A percentile compares a stretch with the other conserved stretches of the same genome.
Conservation (phyloP, 1,140 invertebrate genomes). For the Cephus cinctus region DNA sequence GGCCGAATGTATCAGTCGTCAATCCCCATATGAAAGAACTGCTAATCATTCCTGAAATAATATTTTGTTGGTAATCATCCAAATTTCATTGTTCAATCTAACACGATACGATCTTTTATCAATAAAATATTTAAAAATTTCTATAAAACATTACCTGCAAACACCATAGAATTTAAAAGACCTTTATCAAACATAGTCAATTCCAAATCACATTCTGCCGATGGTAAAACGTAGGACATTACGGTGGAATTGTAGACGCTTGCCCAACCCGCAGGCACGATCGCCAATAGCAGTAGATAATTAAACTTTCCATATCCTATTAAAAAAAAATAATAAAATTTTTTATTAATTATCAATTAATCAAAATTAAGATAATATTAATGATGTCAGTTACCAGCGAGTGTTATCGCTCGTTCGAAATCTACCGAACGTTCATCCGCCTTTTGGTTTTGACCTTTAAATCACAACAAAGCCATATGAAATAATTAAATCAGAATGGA, state of each 20-base stretch:
- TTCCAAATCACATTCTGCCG: slow-evolving; percentile 43
- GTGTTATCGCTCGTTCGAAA: slow-evolving; percentile 1
- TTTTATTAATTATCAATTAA: no score
- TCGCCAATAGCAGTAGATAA: slow-evolving; percentile 38
- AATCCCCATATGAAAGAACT: slow-evolving; percentile 68
- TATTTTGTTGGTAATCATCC: no score
- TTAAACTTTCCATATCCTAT: slow-evolving; percentile 49
- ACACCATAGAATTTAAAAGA: slow-evolving; percentile 48
- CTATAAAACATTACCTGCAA: slow-evolving; percentile 48
- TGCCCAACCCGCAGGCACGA: slow-evolving; percentile 39
- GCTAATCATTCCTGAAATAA: slow-evolving; percentile 59
- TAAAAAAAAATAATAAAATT: no score
- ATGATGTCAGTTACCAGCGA: no score
- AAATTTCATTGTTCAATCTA: no score
- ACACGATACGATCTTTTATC: not conserved
- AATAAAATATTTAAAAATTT: slow-evolving; percentile 8
- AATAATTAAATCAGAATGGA: no score
- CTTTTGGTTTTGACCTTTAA: not conserved
- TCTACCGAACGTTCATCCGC: not conserved
- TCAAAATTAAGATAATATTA: no score
- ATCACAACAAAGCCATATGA: no score
- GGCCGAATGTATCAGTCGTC: slow-evolving; percentile 67
- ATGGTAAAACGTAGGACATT: slow-evolving; percentile 44
- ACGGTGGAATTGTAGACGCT: slow-evolving; percentile 40
- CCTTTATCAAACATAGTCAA: slow-evolving; percentile 45